Conservation (phyloP, 92 coral and sea anemone species). For the Phymanthus crucifer region DNA sequence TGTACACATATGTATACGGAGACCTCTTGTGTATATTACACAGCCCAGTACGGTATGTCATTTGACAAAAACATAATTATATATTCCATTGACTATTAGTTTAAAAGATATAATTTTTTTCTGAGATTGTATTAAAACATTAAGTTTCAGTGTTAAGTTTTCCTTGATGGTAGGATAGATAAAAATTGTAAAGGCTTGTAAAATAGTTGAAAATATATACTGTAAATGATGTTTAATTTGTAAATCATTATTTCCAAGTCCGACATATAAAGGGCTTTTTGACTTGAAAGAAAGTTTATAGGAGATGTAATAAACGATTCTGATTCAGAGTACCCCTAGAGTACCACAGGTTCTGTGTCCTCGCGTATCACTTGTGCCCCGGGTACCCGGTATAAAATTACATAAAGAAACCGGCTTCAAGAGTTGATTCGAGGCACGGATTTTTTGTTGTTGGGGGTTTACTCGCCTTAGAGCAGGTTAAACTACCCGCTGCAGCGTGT, state of each 20-base stretch:
- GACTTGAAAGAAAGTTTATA: constrained; percentile 34
- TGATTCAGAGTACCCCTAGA: constrained; percentile 17
- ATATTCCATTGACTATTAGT: constrained; percentile 42
- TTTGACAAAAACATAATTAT: constrained; percentile 36
- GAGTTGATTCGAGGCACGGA: background rate
- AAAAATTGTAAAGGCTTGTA: constrained; percentile 24
- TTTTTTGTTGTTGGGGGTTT: background rate
- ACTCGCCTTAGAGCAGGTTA: background rate
- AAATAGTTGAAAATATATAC: constrained; percentile 48
- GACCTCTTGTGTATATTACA: constrained; percentile 74
- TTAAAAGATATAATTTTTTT: constrained; percentile 42
- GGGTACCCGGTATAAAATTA: constrained; percentile 33
- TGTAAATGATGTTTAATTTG: constrained; percentile 67
- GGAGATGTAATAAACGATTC: constrained; percentile 33
- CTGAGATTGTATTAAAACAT: constrained; percentile 40
- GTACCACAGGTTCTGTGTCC: constrained; percentile 11
- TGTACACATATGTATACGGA: constrained; percentile 27
- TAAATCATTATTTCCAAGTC: constrained; percentile 60
- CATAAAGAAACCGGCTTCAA: constrained; percentile 18
- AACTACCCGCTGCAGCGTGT: background rate
- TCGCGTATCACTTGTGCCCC: background rate
- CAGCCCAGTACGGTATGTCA: constrained; percentile 41
- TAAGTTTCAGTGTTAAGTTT: constrained; percentile 29
- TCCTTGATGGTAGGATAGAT: constrained; percentile 16
- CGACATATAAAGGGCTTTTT: constrained; percentile 37